A percentile compares a stretch with the other conserved stretches of the same genome.
Evolutionary conservation across 2,113 vertebrate species (phyloP).

Genomic region (Caloenas nicobarica): DNA sequence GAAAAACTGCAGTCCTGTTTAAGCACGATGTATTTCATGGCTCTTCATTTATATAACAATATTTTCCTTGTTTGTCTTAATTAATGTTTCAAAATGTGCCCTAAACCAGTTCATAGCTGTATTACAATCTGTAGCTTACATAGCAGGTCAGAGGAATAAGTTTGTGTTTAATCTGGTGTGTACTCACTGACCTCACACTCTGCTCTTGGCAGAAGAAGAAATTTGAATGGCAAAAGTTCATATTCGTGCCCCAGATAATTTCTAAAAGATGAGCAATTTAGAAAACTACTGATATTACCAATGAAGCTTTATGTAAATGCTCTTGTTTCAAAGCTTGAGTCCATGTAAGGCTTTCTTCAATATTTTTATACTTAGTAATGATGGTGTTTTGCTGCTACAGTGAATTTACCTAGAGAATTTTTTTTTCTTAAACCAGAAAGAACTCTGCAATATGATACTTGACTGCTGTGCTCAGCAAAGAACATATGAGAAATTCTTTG

Average conservation of each 20-base stretch:
- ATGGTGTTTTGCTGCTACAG: background rate
- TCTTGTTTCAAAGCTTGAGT: background rate
- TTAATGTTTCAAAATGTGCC: background rate
- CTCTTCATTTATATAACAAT: background rate
- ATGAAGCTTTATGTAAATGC: background rate
- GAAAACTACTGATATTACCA: background rate
- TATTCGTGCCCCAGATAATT: background rate
- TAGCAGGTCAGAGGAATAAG: background rate
- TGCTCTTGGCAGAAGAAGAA: background rate
- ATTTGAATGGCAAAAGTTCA: background rate
- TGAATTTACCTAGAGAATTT: conserved; percentile 38
- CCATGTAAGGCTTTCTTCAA: background rate
- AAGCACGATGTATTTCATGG: background rate
- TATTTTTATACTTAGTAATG: background rate
- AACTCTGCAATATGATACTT: conserved; percentile 99
- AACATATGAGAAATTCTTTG: conserved; percentile 98
- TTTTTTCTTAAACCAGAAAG: conserved; percentile 83
- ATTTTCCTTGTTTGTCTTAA: background rate
- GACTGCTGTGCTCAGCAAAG: conserved; percentile 99
- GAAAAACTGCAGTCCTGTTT: background rate
- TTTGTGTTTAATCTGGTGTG: fast-evolving
- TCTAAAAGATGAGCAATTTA: background rate
- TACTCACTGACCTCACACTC: background rate
- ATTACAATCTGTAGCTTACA: background rate
- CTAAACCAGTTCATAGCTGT: background rate